phyloP scores from a whole-genome alignment of 2,113 vertebrate genomes.

The Tylochromis polylepis region DNA sequence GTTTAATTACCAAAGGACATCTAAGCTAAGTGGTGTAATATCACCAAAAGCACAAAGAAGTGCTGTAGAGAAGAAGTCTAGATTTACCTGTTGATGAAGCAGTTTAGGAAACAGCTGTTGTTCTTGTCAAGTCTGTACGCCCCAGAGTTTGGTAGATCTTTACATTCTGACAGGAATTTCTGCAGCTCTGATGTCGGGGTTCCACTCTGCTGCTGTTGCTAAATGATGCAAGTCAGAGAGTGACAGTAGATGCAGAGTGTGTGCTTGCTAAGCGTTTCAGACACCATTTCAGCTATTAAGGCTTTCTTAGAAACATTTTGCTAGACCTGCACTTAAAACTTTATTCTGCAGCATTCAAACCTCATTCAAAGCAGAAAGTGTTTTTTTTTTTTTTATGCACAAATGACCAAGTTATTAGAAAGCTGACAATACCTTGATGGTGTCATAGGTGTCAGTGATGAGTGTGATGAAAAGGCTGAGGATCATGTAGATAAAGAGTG shows the following conservation, averaged over 20 bases:
- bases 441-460: slow-evolving; percentile 94
- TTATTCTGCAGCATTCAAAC: neutral
- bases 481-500: slow-evolving; percentile 96
- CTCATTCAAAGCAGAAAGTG: neutral
- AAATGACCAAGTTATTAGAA: neutral
- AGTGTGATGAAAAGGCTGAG: slow-evolving; percentile 97
- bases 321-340: neutral
- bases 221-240: neutral
- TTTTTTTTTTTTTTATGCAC: too few relatives aligned
- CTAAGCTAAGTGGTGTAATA: neutral
- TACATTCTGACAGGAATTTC: slow-evolving; percentile 82
- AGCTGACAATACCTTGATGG: slow-evolving; percentile 81
- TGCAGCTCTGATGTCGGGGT: slow-evolving; percentile 81
- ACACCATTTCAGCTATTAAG: neutral
- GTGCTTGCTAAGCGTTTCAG: neutral
- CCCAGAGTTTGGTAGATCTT: slow-evolving; percentile 86
- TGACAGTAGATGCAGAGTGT: neutral
- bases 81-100: slow-evolving; percentile 48
- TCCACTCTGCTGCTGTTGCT: slow-evolving; percentile 85
- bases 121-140: slow-evolving; percentile 77
- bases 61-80: neutral
- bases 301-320: neutral
- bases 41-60: neutral
- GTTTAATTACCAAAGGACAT: neutral
- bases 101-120: slow-evolving; percentile 37